Evolutionary conservation across 2,113 vertebrate genomes (phyloP).

Genomic region (Nerophis lumbriciformis): DNA sequence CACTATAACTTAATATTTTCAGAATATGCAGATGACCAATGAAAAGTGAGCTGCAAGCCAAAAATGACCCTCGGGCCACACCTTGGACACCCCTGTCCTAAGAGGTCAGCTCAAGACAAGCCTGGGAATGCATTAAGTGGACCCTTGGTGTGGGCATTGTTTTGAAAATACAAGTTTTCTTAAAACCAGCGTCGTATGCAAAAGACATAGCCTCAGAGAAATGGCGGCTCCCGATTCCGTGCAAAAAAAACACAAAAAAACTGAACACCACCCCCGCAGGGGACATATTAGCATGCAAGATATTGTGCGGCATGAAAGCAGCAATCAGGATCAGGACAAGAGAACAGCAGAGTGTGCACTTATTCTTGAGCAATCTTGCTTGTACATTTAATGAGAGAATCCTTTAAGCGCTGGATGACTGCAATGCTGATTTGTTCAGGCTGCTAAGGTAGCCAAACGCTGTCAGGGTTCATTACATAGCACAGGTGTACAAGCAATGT

Average conservation of each 20-base stretch:
- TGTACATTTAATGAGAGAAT: neutral
- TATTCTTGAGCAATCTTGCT: neutral
- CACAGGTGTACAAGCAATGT: neutral
- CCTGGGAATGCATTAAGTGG: neutral
- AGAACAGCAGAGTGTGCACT: neutral
- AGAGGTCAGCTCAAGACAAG: neutral
- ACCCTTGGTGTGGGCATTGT: neutral
- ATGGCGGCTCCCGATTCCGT: neutral
- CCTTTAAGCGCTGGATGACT: neutral
- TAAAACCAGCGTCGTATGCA: neutral
- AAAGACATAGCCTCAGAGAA: neutral
- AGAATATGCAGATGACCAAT: too few species aligned
- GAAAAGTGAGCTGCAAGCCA: too few species aligned
- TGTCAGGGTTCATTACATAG: too few species aligned
- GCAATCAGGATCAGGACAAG: neutral
- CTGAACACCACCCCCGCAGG: neutral
- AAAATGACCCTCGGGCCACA: too few species aligned
- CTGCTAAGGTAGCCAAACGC: too few species aligned
- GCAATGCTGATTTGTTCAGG: too few species aligned
- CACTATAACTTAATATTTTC: too few species aligned
- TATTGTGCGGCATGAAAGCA: neutral
- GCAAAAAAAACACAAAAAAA: neutral
- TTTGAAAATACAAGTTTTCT: neutral
- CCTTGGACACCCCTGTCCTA: neutral
- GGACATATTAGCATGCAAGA: slow-evolving; percentile 1